These are phyloP conservation scores for Athrips mouffetella DNA, from an alignment of 2,888 invertebrate species.

Conservation along the genomic window DNA sequence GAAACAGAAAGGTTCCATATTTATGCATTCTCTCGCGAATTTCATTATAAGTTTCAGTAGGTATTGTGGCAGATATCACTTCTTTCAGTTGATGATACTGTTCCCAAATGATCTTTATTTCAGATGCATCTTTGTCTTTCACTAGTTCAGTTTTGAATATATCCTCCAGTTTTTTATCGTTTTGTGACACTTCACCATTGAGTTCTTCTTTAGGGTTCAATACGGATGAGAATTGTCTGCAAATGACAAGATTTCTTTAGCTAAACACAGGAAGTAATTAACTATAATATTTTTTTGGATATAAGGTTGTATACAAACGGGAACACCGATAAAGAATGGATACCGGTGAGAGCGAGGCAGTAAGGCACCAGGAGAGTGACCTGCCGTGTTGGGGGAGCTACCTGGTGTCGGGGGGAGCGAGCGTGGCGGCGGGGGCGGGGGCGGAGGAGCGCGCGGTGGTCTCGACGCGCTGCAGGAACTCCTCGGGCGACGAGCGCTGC, in stretches of 20 bases:
- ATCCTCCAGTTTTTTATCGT: slow-evolving; percentile 78
- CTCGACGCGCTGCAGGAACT: slow-evolving; percentile 82
- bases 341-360: no score
- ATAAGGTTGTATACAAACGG: no score
- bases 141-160: slow-evolving; percentile 89
- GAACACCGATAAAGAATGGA: no score
- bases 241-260: no score
- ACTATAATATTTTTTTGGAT: no score
- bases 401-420: slow-evolving; percentile 6
- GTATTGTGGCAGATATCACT: slow-evolving; percentile 85
- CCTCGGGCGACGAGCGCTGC: slow-evolving; percentile 86
- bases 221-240: slow-evolving; percentile 81
- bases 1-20: slow-evolving; percentile 86
- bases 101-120: slow-evolving; percentile 87
- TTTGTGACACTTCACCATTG: slow-evolving; percentile 24
- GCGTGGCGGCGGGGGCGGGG: neutral
- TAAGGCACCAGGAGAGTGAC: neutral
- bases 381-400: no score
- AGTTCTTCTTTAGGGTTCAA: slow-evolving; percentile 80
- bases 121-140: slow-evolving; percentile 82
- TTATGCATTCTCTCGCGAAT: slow-evolving; percentile 78
- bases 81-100: slow-evolving; percentile 88
- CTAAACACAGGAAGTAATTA: no score
- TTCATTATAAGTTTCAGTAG: slow-evolving; percentile 76
- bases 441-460: neutral